Base-by-base conservation (phyloP, 2,113 vertebrate genomes). In the Heterochromis multidens region DNA sequence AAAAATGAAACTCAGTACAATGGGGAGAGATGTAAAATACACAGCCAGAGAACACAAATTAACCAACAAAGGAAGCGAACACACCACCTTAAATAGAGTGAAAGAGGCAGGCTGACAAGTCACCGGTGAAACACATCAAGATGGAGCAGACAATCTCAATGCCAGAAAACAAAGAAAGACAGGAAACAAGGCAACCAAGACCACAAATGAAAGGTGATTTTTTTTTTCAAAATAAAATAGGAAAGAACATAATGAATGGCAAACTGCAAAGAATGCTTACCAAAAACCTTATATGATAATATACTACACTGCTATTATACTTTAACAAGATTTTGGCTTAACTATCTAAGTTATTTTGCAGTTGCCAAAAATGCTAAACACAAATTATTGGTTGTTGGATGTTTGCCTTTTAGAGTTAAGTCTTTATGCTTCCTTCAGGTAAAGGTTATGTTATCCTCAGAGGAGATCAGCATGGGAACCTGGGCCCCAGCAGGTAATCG, bases 401-500 rank as follows among this genome's bases (percentile, higher is more conserved):
- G 62, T 61, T 82, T 81, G 56, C 35, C 21, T 16, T 59, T 84
- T 29, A 65, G 58, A 77, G 60, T 43, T 31, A 40, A 86, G 79
- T 58, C 63, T 80, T 43, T 74, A 40, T 27, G 31, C 81, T 59
- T 89, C 35, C 70, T 88, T 78, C 81, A 81, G 88, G 65, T 89
- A 86, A 92, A 93, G 91, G 92, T 92, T 90, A 91, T 79, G 80
- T 90, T 91, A 82, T 63, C 77, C 81, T 89, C 85, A 29, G 57
- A 86, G 76, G 83, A 85, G 86, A 84, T 86, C 79, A 80, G 89
- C 78, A 21, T 79, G 81, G 52, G 46, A 70, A 59, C 78, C 65
- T 25, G 80, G 79, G 77, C 65, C 88, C 46, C 93, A 92, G 90
- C 90, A 87, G 91, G 93, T 86, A 90, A 80, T 78, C 35, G 58